These are phyloP conservation scores for Creontiades dilutus DNA, from an alignment of 2,888 invertebrate genomes.

Conservation along the genomic window DNA sequence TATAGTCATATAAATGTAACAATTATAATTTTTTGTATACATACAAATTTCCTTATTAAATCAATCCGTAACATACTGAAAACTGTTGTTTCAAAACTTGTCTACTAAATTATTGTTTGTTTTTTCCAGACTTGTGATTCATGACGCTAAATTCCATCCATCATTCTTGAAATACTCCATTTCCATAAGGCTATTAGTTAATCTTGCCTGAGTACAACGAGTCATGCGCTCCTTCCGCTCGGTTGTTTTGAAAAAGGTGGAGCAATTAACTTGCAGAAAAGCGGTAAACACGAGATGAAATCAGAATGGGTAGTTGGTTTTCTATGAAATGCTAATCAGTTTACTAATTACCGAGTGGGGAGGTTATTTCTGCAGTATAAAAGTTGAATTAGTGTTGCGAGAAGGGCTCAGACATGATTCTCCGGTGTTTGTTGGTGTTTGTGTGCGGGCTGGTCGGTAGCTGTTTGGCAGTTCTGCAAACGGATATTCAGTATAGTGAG, in stretches of 20 bases:
- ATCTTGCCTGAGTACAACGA: no score
- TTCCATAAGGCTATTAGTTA: no score
- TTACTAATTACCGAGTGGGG: background rate
- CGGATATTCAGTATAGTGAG: slow-evolving; percentile 46
- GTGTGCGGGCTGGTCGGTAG: slow-evolving; percentile 16
- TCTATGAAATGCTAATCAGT: slow-evolving; percentile 4
- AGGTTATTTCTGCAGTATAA: background rate
- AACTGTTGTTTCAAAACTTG: no score
- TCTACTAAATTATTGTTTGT: no score
- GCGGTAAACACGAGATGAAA: background rate
- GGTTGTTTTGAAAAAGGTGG: background rate
- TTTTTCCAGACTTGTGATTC: no score
- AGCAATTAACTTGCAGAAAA: background rate
- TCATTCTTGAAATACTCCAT: no score
- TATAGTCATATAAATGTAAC: no score
- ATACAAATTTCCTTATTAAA: no score
- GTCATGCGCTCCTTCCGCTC: background rate
- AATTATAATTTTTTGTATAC: no score
- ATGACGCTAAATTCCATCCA: no score
- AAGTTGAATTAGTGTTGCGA: background rate
- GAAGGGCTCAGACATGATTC: background rate
- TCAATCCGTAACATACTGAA: no score
- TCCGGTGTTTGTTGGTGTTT: background rate
- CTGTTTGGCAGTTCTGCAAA: slow-evolving; percentile 1
- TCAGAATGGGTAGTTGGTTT: background rate